A percentile compares a stretch with the other conserved stretches of the same genome.
Evolutionary conservation across 2,888 invertebrate genomes (phyloP).

Genomic region (Anagyrus pseudococci): DNA sequence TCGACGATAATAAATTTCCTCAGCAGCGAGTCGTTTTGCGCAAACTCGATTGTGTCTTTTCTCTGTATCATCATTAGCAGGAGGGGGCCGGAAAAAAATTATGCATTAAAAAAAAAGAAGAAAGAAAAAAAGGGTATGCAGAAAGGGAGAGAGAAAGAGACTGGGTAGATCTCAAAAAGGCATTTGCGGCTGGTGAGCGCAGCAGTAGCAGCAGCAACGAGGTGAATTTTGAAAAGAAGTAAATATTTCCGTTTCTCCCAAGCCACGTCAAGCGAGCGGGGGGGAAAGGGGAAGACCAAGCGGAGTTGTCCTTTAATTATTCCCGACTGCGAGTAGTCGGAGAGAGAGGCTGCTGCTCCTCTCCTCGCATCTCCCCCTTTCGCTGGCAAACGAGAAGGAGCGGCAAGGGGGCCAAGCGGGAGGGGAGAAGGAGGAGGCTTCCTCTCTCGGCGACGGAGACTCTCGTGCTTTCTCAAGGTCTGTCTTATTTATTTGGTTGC

Average conservation of each 20-base stretch:
- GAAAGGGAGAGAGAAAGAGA: not conserved
- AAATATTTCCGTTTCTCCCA: constrained; percentile 25
- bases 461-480: constrained; percentile 32
- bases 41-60: too few species aligned
- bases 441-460: constrained; percentile 5
- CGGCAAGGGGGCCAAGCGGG: not conserved
- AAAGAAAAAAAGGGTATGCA: not conserved
- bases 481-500: constrained; percentile 34
- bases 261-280: not conserved
- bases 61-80: too few species aligned
- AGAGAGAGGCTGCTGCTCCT: not conserved
- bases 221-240: constrained; percentile 25
- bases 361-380: not conserved
- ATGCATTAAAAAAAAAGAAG: too few species aligned
- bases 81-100: too few species aligned
- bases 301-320: constrained; percentile 36
- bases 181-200: constrained; percentile 6
- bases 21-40: too few species aligned
- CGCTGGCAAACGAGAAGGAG: too few species aligned
- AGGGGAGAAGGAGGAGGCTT: too few species aligned
- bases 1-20: too few species aligned
- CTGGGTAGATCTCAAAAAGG: not conserved
- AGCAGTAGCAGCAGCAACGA: not conserved
- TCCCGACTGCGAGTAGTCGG: constrained; percentile 23
- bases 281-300: not conserved